A percentile compares a stretch with the other conserved stretches of the same genome.
Conservation (phyloP, 2,888 invertebrate genomes). For the Lamellibrachia columna region DNA sequence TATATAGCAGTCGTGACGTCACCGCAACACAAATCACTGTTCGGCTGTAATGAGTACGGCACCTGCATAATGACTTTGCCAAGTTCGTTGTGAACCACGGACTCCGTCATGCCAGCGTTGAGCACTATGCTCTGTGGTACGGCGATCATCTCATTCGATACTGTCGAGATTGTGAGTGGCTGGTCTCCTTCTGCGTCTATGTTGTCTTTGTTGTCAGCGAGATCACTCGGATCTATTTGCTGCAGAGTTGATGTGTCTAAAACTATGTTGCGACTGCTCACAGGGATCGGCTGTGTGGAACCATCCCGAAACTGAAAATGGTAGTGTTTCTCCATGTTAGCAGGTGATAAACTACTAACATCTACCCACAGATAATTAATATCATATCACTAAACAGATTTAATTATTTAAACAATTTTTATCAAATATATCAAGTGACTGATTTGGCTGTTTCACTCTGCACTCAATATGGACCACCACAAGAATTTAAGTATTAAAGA, state of each 20-base stretch:
- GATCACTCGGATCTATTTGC: neutral
- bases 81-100: neutral
- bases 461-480: neutral
- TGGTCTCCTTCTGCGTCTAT: neutral
- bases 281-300: neutral
- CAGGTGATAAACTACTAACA: neutral
- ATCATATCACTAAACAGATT: neutral
- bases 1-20: neutral
- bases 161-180: neutral
- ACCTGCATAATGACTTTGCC: neutral
- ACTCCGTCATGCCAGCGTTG: neutral
- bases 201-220: neutral
- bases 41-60: neutral
- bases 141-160: neutral
- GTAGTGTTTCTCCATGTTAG: neutral
- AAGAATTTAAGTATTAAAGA: neutral
- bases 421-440: no score
- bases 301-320: neutral
- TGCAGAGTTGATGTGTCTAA: neutral
- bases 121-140: neutral
- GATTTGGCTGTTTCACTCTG: neutral
- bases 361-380: no score
- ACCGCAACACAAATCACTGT: neutral
- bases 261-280: neutral
- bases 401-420: neutral